Evolutionary conservation across 2,113 vertebrate genomes (phyloP), one percentile per base, ranked within the genome.

Genomic region (Micromys minutus): DNA sequence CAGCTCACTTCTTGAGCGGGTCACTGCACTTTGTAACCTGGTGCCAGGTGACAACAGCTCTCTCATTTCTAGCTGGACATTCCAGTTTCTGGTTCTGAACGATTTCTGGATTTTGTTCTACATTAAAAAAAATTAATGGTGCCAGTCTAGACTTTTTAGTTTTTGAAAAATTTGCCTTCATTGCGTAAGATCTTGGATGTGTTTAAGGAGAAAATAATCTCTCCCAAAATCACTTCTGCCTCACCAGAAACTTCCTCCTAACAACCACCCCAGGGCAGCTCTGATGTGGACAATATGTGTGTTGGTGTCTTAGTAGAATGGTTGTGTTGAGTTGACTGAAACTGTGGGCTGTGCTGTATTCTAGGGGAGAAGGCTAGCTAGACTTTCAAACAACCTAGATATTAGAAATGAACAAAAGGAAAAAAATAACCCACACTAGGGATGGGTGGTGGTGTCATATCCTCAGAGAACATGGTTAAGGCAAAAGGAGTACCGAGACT

Each of bases 11-110:
- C 75, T 10, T 3, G 47, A 77, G 34, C 50, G 36, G 17, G 19
- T 4, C 50, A 55, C 77, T 55, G 39, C 95, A 55, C 87, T 98
- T 45, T 77, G 29, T 77, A 16, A 77, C 1, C 29, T 4, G 2
- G 47, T 79, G 17, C 2, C 36, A 15, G 36, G 55, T 39, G 36
- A n/a, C 8, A n/a, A 36, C 55, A 39, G 12, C 12, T 26, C n/a
- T 39, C 52, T 81, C 11, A 11, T 59, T n/a, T 8, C 11, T 55
- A 59, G 55, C 52, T 59, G 6, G 36, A 12, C 55, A n/a, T 52
- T 59, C n/a, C 93, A 55, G 89, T 98, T 96, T 91, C 84, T 86
- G 86, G 93, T 88, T 91, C 96, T 95, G 83, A 97, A 95, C 71
- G 97, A 86, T 89, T 97, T 52, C 94, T 95, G 63, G 91, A 88